Conservation (phyloP, 2,797 vertebrate genomes). For the Leucoraja ocellata region DNA sequence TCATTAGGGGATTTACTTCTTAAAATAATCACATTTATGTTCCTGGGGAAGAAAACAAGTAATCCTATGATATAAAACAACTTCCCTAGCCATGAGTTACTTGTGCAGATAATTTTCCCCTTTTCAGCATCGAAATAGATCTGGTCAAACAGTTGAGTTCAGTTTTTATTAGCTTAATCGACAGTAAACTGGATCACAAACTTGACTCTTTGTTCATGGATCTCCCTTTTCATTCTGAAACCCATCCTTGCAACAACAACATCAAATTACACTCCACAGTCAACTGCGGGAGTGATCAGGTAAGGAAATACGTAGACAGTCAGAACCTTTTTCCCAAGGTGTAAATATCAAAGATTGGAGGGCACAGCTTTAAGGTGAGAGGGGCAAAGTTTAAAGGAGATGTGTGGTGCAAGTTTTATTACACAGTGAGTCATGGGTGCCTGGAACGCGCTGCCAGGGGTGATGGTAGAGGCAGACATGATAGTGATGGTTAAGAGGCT, state of each 20-base stretch:
- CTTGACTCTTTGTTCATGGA: not conserved
- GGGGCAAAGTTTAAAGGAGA: no score
- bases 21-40: slow-evolving; percentile 40
- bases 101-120: slow-evolving; percentile 41
- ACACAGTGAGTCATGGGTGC: no score
- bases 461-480: no score
- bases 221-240: not conserved
- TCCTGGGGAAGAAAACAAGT: slow-evolving; percentile 51
- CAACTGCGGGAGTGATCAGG: not conserved
- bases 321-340: no score
- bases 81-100: slow-evolving; percentile 50
- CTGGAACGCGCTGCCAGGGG: no score
- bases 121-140: not conserved
- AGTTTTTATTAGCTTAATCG: not conserved
- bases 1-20: not conserved
- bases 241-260: not conserved
- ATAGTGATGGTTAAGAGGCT: no score
- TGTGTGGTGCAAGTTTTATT: no score
- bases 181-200: not conserved
- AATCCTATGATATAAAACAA: slow-evolving; percentile 51
- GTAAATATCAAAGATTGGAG: no score
- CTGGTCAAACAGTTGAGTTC: slow-evolving; percentile 13
- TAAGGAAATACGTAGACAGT: not conserved
- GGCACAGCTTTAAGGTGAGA: no score
- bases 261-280: not conserved